A percentile compares a stretch with the other conserved stretches of the same genome.
Conservation (phyloP, 2,888 invertebrate genomes). For the Acrocyrtus sp. region DNA sequence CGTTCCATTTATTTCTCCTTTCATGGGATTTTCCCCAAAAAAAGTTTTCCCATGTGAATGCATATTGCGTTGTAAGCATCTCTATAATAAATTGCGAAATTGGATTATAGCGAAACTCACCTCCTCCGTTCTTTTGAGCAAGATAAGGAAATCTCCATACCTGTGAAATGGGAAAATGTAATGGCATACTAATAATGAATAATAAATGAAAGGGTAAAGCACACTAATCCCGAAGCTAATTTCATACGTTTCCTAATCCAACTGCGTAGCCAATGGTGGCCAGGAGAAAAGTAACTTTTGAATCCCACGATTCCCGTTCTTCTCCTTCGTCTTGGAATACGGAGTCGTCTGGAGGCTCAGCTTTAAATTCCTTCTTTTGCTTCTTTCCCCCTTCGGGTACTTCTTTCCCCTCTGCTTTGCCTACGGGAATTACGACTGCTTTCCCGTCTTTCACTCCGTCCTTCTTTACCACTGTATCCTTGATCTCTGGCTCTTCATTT, state of each 20-base stretch:
- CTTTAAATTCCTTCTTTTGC: constrained; percentile 40
- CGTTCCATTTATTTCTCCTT: constrained; percentile 63
- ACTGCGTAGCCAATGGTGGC: constrained; percentile 97
- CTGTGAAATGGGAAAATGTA: no score
- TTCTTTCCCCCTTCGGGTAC: constrained; percentile 24
- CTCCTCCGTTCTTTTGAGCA: constrained; percentile 94
- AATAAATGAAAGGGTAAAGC: not conserved
- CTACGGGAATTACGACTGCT: constrained; percentile 35
- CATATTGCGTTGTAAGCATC: no score
- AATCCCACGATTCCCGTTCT: constrained; percentile 88
- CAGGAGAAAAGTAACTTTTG: constrained; percentile 88
- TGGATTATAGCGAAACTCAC: constrained; percentile 65
- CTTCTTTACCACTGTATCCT: constrained; percentile 31
- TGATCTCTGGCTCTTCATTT: constrained; percentile 37
- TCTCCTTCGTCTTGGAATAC: constrained; percentile 73
- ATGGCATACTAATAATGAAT: no score
- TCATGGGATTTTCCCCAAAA: no score
- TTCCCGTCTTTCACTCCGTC: constrained; percentile 45
- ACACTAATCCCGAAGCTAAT: not conserved
- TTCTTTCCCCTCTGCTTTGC: constrained; percentile 15
- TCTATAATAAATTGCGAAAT: no score
- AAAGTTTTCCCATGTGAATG: no score
- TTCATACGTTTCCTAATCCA: constrained; percentile 79
- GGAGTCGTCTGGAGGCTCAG: constrained; percentile 48
- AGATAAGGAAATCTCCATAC: constrained; percentile 96